Percentiles rank a stretch among this genome's conserved stretches.
These are phyloP conservation scores for Gambusia affinis DNA, from an alignment of 2,113 vertebrate species.

Conservation along the genomic window DNA sequence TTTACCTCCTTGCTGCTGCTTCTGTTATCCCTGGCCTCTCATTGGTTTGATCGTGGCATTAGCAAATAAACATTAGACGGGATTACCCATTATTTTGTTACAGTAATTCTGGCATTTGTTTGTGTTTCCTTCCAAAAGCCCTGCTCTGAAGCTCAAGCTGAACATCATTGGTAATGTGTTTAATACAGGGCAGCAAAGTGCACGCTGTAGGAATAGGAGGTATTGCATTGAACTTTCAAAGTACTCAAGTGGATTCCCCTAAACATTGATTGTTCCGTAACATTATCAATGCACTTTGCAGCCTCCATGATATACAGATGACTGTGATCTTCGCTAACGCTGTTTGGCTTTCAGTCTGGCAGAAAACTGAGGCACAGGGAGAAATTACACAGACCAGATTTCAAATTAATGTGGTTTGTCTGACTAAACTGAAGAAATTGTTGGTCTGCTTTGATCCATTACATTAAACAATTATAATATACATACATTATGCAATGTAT, in stretches of 20 bases:
- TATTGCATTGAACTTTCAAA: neutral
- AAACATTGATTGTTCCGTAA: conserved; percentile 42
- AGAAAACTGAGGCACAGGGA: conserved; percentile 10
- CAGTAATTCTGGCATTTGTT: neutral
- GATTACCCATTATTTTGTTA: neutral
- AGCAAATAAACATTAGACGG: conserved; percentile 4
- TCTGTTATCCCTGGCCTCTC: neutral
- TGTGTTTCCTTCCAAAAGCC: neutral
- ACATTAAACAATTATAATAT: too few species aligned
- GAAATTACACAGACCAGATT: neutral
- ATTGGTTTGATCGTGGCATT: conserved; percentile 7
- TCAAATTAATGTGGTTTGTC: neutral
- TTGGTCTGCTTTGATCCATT: neutral
- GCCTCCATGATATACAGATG: conserved; percentile 12
- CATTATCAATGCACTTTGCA: conserved; percentile 37
- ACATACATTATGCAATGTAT: too few species aligned
- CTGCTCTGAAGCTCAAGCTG: neutral
- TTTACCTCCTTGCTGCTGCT: neutral
- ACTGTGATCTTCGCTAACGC: conserved; percentile 14
- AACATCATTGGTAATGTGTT: conserved; percentile 7
- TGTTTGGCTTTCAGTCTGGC: conserved; percentile 16
- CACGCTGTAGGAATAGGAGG: neutral
- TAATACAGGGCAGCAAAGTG: neutral
- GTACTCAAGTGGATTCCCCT: conserved; percentile 17
- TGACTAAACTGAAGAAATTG: neutral